phyloP scores from a whole-genome alignment of 2,113 vertebrate species.

The Hymenochirus boettgeri region DNA sequence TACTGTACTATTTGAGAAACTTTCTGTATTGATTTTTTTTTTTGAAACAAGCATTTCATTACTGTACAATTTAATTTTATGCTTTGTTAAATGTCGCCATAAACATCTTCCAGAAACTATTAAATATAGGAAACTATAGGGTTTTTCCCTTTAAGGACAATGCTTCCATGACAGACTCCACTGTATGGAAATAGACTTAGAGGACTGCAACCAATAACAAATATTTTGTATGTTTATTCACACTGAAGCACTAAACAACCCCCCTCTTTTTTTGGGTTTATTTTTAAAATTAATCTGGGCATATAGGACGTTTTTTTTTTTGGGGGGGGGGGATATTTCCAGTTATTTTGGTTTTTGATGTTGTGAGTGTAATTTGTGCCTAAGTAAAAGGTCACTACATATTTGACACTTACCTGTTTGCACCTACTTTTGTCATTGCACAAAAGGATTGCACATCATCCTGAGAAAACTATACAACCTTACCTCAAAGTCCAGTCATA shows the following conservation, averaged over 20 bases:
- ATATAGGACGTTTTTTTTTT: slow-evolving; percentile 22
- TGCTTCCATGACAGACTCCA: slow-evolving; percentile 38
- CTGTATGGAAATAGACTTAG: too few species aligned
- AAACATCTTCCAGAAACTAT: slow-evolving; percentile 42
- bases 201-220: too few species aligned
- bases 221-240: too few species aligned
- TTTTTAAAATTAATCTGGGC: slow-evolving; percentile 11
- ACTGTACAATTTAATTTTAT: slow-evolving; percentile 44
- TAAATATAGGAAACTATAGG: slow-evolving; percentile 36
- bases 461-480: slow-evolving; percentile 41
- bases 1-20: slow-evolving; percentile 32
- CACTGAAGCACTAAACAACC: too few species aligned
- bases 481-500: slow-evolving; percentile 42
- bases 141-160: slow-evolving; percentile 39
- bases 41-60: slow-evolving; percentile 39
- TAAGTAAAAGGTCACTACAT: slow-evolving; percentile 40
- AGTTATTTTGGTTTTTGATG: slow-evolving; percentile 35
- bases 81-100: slow-evolving; percentile 43
- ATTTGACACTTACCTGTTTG: slow-evolving; percentile 32
- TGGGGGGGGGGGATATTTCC: slow-evolving; percentile 32
- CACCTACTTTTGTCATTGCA: slow-evolving; percentile 38
- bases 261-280: background rate
- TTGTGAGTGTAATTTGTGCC: slow-evolving; percentile 39
- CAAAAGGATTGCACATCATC: slow-evolving; percentile 34
- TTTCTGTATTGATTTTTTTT: slow-evolving; percentile 23